Evolutionary conservation across 2,797 vertebrate species (phyloP), one percentile per base, ranked within the genome.

Genomic region (Falco biarmicus): DNA sequence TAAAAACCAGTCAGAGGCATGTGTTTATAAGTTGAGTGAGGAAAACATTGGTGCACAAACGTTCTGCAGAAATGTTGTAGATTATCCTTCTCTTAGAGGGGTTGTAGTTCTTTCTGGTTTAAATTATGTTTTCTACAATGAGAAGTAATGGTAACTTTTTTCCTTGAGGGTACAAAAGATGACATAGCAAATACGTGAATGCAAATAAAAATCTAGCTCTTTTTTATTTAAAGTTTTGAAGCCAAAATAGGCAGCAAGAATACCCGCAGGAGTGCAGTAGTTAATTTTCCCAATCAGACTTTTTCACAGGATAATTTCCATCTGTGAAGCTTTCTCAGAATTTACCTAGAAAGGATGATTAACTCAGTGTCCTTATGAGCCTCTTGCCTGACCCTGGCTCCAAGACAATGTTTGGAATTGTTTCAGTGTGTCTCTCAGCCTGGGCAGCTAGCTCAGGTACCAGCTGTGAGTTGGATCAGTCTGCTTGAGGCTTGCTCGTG

Each of bases 321-420:
- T 89, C 64, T 80, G 13, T 63, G 71, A 87, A 80, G 25, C 91
- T 95, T 95, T 95, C 71, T 93, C 57, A 73, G 88, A 84, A 86
- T 18, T 78, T 87, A 24, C 68, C 68, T 85, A 34, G 51, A 77
- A 66, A 68, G 75, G 68, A 31, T 60, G 13, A 84, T 82, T 73
- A 65, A 50, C 57, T 71, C 57, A 51, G 12, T 43, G 54, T 84
- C 59, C 25, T 39, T 65, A 1, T 3, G 2, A 45, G 80, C 39
- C 41, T 75, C 31, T 45, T 93, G 63, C 59, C 50, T 84, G 84
- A 69, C 65, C 37, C 54, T 88, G 74, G 51, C 78, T 87, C 32
- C 10, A 15, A 8, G 34, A 31, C 66, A 61, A 3, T 6, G 5
- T 22, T 79, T 61, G 91, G 83, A 82, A 47, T 89, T 57, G 32